phyloP scores from a whole-genome alignment of 2,888 invertebrate genomes.

The Ichneumoninae sp. region DNA sequence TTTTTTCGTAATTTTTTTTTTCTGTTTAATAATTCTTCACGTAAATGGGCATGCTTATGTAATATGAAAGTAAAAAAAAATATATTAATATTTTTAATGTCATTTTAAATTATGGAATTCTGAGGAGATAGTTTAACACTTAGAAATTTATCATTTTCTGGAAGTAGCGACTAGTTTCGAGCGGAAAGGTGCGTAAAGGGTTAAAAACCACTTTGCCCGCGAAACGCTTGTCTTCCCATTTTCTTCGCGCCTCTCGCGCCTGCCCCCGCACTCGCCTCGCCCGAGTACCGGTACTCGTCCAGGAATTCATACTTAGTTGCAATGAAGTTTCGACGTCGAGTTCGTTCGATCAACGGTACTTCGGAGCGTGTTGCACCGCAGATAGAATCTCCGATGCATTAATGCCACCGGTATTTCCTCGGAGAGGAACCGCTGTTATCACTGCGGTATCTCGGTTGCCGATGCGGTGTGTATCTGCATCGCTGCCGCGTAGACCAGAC shows the following conservation, averaged over 20 bases:
- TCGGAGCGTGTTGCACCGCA: neutral
- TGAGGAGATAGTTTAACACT: too few species aligned
- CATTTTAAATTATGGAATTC: too few species aligned
- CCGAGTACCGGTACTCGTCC: neutral
- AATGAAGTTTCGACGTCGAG: neutral
- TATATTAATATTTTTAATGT: too few species aligned
- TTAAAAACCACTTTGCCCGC: slow-evolving; percentile 11
- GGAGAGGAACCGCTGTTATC: neutral
- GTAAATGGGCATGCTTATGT: too few species aligned
- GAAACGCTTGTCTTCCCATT: slow-evolving; percentile 18
- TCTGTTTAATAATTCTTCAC: too few species aligned
- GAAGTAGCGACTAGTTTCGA: too few species aligned
- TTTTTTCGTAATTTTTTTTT: too few species aligned
- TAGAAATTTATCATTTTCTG: too few species aligned
- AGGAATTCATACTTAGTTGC: slow-evolving; percentile 21
- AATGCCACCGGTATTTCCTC: slow-evolving; percentile 1
- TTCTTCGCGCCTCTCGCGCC: neutral
- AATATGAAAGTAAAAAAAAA: too few species aligned
- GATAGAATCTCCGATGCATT: neutral
- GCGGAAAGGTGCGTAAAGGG: neutral
- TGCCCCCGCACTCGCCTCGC: neutral
- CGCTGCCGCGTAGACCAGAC: neutral
- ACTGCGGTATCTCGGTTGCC: neutral
- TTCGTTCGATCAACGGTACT: neutral
- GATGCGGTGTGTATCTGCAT: neutral